phyloP scores from a whole-genome alignment of 2,888 invertebrate species.

The Hyposoter didymator region DNA sequence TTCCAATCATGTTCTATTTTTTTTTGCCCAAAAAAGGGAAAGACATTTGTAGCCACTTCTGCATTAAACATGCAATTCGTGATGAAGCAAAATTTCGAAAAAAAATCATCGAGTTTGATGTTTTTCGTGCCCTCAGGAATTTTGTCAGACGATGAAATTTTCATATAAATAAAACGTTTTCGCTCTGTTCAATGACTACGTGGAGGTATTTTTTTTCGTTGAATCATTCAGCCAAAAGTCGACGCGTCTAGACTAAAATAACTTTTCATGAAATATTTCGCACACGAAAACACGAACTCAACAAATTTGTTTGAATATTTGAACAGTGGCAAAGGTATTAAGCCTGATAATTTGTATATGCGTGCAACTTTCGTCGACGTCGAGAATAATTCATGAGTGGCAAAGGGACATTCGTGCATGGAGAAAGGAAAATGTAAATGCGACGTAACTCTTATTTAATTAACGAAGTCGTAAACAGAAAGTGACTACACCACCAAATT shows the following conservation, averaged over 20 bases:
- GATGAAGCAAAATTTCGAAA: not conserved
- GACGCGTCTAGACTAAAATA: slow-evolving; percentile 31
- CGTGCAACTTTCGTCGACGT: slow-evolving; percentile 9
- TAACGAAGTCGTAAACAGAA: not conserved
- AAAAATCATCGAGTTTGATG: slow-evolving; percentile 30
- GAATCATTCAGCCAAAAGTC: slow-evolving; percentile 43
- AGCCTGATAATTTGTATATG: slow-evolving; percentile 22
- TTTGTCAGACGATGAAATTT: slow-evolving; percentile 34
- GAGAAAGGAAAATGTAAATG: not conserved
- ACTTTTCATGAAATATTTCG: slow-evolving; percentile 33
- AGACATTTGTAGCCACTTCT: not conserved
- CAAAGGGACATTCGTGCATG: not conserved
- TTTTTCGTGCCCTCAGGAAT: slow-evolving; percentile 36
- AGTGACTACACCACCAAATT: not conserved
- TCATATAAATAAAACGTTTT: slow-evolving; percentile 44
- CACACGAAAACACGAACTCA: slow-evolving; percentile 14
- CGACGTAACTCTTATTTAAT: not conserved
- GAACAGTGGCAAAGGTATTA: not conserved
- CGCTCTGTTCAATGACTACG: too few relatives aligned
- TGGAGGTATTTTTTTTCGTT: slow-evolving; percentile 12
- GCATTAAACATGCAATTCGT: not conserved
- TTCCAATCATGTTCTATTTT: slow-evolving; percentile 52
- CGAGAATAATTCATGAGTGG: slow-evolving; percentile 24
- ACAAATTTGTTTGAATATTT: slow-evolving; percentile 41
- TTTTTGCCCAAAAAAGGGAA: slow-evolving; percentile 46